Base-by-base conservation (phyloP, 2,888 invertebrate species). In the Molanna angustata region DNA sequence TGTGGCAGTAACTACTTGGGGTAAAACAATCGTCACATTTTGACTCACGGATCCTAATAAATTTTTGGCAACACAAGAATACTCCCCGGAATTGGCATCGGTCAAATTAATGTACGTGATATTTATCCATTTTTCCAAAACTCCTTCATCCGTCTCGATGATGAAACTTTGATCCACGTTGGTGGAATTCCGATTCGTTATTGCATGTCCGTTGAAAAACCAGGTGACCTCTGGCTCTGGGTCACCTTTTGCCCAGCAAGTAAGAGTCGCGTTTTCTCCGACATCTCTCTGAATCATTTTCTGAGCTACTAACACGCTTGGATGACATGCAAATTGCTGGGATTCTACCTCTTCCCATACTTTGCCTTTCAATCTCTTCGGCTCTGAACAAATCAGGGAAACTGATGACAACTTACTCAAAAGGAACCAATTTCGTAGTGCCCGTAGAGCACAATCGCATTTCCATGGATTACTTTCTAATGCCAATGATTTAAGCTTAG, bases 401-500 rank as follows among this genome's bases (percentile, higher is more conserved):
- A 86, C 82, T 7, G 88, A 86, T 56, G 86, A 85, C 46, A 94
- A 75, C 63, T 89, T 90, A 63, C 85, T 86, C 46, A 83, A 79
- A 46, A 91, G 78, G 66, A 91, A 85, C 91, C 93, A 93, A 61
- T 84, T 84, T 52, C 92, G 83, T 63, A 94, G 89, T 52, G 86
- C 86, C 46, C 91, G 81, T 52, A 94, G 71, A 60, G 87, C 83
- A 69, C 94, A 94, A 68, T 94, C 92, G 69, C 94, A 94, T 65
- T 82, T 81, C 94, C 94, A 94, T 3, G 89, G 91, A 69, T 94
- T 94, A 32, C 88, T 88, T 60, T 91, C 89, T 46, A 94, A 69
- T 7, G 85, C 83, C 27, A 94, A 76, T 2, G 90, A 89, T 71
- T 91, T 92, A 53, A 94, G 76, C 57, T 81, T 82, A 20, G 78